These are phyloP conservation scores for Chloropsis cyanopogon DNA, from an alignment of 2,113 vertebrate genomes.

Conservation along the genomic window DNA sequence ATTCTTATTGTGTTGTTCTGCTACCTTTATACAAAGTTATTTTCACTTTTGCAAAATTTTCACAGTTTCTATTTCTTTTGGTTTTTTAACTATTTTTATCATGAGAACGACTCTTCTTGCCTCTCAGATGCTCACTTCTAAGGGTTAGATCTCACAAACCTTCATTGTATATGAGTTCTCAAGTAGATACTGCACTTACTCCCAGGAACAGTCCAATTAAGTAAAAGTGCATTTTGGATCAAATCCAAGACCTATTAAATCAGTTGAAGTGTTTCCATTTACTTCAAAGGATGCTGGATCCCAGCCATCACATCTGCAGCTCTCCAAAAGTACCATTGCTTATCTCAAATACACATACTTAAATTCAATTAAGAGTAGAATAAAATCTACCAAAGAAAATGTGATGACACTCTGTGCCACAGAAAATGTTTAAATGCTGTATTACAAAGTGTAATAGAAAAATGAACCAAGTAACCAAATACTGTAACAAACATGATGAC, in stretches of 20 bases:
- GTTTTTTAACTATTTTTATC: not conserved
- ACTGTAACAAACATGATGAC: not conserved
- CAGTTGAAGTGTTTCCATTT: not conserved
- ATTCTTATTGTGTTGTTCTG: not conserved
- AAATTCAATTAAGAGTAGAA: not conserved
- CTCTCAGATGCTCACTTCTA: not conserved
- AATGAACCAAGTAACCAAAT: not conserved
- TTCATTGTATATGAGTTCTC: not conserved
- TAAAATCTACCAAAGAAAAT: not conserved
- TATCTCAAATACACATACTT: not conserved
- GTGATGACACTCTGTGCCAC: not conserved
- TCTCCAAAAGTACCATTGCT: not conserved
- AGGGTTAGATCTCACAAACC: not conserved
- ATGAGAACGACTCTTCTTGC: not conserved
- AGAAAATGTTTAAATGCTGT: not conserved
- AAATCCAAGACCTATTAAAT: not conserved
- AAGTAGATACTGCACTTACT: not conserved
- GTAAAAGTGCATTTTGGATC: not conserved
- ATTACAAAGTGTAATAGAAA: not conserved
- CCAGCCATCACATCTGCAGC: not conserved
- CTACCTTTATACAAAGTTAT: not conserved
- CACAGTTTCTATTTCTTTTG: not conserved
- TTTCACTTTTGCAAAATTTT: not conserved
- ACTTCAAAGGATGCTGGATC: not conserved
- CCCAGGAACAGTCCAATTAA: not conserved